Conservation (phyloP, 2,888 invertebrate species). For the Liodrosophila aerea region DNA sequence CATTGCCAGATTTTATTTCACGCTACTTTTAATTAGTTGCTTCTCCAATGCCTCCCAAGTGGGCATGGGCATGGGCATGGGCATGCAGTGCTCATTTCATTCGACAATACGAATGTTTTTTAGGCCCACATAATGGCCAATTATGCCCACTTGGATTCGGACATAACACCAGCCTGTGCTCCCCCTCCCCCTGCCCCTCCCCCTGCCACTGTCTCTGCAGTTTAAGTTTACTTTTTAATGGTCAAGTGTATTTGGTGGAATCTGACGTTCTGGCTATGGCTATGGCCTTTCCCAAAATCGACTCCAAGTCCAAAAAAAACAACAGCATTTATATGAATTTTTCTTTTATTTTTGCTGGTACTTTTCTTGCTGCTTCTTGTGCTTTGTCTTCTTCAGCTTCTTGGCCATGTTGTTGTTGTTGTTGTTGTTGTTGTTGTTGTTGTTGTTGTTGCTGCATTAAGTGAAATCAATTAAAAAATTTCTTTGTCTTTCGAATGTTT, state of each 20-base stretch:
- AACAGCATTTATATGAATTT: too few relatives aligned
- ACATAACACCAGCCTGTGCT: slow-evolving; percentile 24
- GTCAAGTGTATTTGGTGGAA: slow-evolving; percentile 66
- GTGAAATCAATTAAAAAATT: slow-evolving; percentile 77
- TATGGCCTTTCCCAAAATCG: slow-evolving; percentile 50
- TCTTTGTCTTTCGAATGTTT: slow-evolving; percentile 74
- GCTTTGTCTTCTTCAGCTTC: slow-evolving; percentile 21
- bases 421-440: slow-evolving; percentile 9
- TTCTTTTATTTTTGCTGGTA: slow-evolving; percentile 26
- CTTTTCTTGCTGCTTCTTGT: slow-evolving; percentile 43
- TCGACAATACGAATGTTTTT: slow-evolving; percentile 35
- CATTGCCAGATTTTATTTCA: slow-evolving; percentile 64
- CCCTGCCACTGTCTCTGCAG: neutral
- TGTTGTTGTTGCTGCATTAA: slow-evolving; percentile 69
- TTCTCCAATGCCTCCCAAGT: slow-evolving; percentile 24
- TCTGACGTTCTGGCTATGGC: slow-evolving; percentile 35
- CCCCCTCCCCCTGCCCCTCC: neutral
- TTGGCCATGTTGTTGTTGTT: neutral
- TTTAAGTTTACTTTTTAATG: slow-evolving; percentile 60
- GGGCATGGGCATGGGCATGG: too few relatives aligned
- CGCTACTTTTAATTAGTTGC: slow-evolving; percentile 71
- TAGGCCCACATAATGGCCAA: slow-evolving; percentile 72
- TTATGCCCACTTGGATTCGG: slow-evolving; percentile 67
- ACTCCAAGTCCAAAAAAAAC: slow-evolving; percentile 34
- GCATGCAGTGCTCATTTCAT: slow-evolving; percentile 6